phyloP scores from a whole-genome alignment of 2,888 invertebrate genomes.

The Heteropelma amictum region DNA sequence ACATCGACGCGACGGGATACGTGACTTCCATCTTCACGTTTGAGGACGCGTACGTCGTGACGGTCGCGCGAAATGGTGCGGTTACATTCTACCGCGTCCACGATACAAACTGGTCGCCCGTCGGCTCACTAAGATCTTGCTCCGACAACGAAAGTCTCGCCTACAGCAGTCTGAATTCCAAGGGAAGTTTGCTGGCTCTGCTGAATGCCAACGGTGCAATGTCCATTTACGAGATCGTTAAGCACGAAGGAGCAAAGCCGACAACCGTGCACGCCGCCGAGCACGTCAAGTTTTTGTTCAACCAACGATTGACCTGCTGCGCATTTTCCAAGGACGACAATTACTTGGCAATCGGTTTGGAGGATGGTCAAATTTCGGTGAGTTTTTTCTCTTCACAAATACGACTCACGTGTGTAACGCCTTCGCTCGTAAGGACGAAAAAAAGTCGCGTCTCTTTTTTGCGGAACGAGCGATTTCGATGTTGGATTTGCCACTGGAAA shows the following conservation, averaged over 20 bases:
- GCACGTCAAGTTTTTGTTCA: constrained; percentile 37
- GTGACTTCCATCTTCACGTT: constrained; percentile 67
- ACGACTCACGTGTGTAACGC: not conserved
- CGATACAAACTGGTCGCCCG: constrained; percentile 52
- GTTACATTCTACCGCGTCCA: constrained; percentile 66
- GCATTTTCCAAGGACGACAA: constrained; percentile 80
- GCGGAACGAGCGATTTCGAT: no score
- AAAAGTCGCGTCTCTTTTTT: no score
- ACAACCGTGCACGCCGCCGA: constrained; percentile 44
- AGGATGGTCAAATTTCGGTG: constrained; percentile 83
- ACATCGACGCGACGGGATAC: constrained; percentile 61
- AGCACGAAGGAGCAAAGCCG: constrained; percentile 31
- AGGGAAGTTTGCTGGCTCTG: constrained; percentile 63
- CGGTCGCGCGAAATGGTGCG: constrained; percentile 63
- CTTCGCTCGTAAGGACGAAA: no score
- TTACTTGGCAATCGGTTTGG: constrained; percentile 83
- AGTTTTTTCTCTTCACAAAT: constrained; percentile 65
- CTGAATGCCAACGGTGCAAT: constrained; percentile 61
- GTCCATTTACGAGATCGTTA: constrained; percentile 62
- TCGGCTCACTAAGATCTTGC: constrained; percentile 5
- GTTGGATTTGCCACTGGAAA: no score
- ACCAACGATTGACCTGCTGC: constrained; percentile 64
- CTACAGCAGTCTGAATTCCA: constrained; percentile 65
- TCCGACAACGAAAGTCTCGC: constrained; percentile 51
- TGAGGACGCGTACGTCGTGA: constrained; percentile 61